Conservation (phyloP, 1,140 invertebrate species). For the Drepana arcuata region DNA sequence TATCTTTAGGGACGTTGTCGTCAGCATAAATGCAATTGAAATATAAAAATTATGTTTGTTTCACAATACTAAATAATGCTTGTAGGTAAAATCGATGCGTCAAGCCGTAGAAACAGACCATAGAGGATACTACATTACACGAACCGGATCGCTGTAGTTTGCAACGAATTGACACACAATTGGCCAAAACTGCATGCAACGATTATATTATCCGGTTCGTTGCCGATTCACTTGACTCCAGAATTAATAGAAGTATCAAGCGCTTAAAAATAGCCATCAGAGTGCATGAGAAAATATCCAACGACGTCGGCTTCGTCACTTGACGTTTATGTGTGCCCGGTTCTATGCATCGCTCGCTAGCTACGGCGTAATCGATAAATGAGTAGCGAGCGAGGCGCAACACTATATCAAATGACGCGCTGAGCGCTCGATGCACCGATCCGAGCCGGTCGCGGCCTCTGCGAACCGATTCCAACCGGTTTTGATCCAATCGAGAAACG, state of each 20-base stretch:
- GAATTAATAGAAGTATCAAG: slow-evolving; percentile 8
- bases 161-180: slow-evolving; percentile 33
- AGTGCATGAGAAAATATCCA: no score
- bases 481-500: slow-evolving; percentile 48
- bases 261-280: no score
- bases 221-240: slow-evolving; percentile 21
- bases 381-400: slow-evolving; percentile 21
- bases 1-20: no score
- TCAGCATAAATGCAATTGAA: no score
- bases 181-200: slow-evolving; percentile 36
- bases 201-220: slow-evolving; percentile 37
- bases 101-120: slow-evolving; percentile 15
- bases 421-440: slow-evolving; percentile 41
- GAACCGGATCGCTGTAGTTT: slow-evolving; percentile 36
- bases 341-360: neutral
- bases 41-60: no score
- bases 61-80: no score
- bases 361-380: slow-evolving; percentile 25
- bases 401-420: slow-evolving; percentile 29
- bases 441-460: slow-evolving; percentile 47
- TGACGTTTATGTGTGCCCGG: no score
- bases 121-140: slow-evolving; percentile 18
- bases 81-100: no score
- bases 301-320: no score
- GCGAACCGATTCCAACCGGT: slow-evolving; percentile 58